Conservation (phyloP, 2,797 vertebrate species). For the Chromobotia macracanthus region DNA sequence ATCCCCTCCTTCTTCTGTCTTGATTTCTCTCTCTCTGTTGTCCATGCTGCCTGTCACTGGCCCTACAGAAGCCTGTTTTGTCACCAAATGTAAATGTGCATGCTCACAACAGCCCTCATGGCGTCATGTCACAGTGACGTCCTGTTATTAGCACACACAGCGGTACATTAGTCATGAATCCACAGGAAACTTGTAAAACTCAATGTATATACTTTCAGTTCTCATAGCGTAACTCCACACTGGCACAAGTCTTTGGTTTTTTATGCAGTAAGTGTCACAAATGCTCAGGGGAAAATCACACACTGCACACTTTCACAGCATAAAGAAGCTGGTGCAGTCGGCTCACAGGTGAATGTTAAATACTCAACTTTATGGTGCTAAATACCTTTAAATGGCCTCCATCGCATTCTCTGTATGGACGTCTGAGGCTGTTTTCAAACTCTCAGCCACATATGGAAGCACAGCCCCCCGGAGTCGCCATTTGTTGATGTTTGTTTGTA, state of each 20-base stretch:
- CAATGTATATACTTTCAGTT: no score
- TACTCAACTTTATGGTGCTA: slow-evolving; percentile 76
- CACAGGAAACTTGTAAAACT: no score
- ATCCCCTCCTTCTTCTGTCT: slow-evolving; percentile 64
- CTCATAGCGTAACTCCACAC: no score
- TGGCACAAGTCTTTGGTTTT: no score
- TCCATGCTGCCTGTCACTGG: slow-evolving; percentile 66
- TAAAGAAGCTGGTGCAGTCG: slow-evolving; percentile 50
- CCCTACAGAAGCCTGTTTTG: slow-evolving; percentile 75
- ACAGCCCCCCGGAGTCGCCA: slow-evolving; percentile 38
- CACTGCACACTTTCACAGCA: slow-evolving; percentile 58
- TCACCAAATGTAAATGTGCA: slow-evolving; percentile 63
- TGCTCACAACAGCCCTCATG: slow-evolving; percentile 5
- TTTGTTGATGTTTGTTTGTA: slow-evolving; percentile 41
- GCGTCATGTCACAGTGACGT: no score
- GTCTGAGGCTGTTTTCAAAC: slow-evolving; percentile 10
- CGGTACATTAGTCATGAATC: no score
- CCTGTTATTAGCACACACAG: no score
- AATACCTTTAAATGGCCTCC: slow-evolving; percentile 70
- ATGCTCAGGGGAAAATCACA: no score
- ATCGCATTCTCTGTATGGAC: background rate
- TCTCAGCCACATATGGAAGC: slow-evolving; percentile 21
- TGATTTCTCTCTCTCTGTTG: slow-evolving; percentile 52
- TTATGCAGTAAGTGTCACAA: no score
- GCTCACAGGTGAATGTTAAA: slow-evolving; percentile 75